Evolutionary conservation across 2,888 invertebrate genomes (phyloP).

Genomic region (Luperina nickerlii): DNA sequence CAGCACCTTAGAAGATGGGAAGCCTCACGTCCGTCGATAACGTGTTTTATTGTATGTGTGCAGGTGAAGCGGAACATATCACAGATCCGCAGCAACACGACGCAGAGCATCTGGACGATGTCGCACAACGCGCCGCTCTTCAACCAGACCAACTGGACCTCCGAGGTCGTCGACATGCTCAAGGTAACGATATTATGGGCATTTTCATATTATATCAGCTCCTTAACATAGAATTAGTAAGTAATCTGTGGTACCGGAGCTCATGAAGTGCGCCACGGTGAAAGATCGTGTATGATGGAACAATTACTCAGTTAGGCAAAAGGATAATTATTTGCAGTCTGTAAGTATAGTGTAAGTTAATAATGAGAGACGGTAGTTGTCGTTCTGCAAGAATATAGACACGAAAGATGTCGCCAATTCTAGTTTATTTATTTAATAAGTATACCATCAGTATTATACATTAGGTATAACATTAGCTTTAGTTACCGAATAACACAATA

Average conservation of each 20-base stretch:
- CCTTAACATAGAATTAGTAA: background rate
- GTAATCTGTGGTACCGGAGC: too few species aligned
- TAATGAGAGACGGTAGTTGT: too few species aligned
- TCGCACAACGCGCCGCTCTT: slow-evolving; percentile 92
- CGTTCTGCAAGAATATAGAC: background rate
- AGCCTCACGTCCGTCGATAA: background rate
- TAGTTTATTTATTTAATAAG: background rate
- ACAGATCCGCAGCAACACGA: slow-evolving; percentile 93
- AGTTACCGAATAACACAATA: background rate
- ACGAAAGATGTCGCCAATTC: too few species aligned
- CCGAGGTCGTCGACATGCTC: slow-evolving; percentile 91
- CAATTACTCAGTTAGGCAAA: background rate
- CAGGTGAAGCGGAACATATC: slow-evolving; percentile 95
- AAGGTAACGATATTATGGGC: slow-evolving; percentile 76
- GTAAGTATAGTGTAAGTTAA: background rate
- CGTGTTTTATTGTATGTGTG: background rate
- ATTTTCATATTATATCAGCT: background rate
- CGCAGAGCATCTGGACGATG: slow-evolving; percentile 94
- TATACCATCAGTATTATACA: background rate
- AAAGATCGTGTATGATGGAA: background rate
- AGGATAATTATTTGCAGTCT: background rate
- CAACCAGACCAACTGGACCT: slow-evolving; percentile 95
- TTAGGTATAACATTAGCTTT: background rate
- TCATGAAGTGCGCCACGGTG: background rate
- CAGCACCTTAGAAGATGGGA: background rate